Evolutionary conservation across 2,888 invertebrate genomes (phyloP), one percentile per base, ranked within the genome.

Genomic region (Melanostoma scalare): DNA sequence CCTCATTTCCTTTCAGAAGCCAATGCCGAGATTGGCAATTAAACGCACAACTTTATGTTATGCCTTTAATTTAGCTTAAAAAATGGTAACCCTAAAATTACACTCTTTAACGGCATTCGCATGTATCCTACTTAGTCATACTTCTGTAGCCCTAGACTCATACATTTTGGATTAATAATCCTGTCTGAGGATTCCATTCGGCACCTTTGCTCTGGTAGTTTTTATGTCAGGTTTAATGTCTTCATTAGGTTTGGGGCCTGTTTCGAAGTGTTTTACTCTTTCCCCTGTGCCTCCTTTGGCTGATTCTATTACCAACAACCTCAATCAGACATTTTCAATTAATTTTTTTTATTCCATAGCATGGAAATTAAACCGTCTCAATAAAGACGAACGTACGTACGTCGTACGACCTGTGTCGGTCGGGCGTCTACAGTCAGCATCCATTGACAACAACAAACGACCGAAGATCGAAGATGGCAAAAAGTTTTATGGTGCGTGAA

Each of bases 301-400:
- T 20, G 20, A 20, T 20, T 20, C 20, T 20, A 20, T 20, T 20
- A 20, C 20, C 20, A 20, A 20, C 20, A 42, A 8, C 20, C 73
- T 74, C 79, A 79, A 84, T 84, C 84, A 84, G 73, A 79, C 79
- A 67, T 69, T 84, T 84, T 84, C 84, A 84, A 84, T 84, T 84
- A 84, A 84, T 79, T 84, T 84, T 84, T 79, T 79, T 84, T 20
- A 20, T 65, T 50, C 44, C 61, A 50, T 60, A 6, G 58, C 56
- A 78, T 71, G 79, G 65, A 79, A 84, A 84, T 79, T 74, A 75
- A 84, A 71, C 61, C 71, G 65, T 20, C 10, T 65, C 78, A 56
- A 58, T 73, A 75, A 63, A 63, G 53, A 48, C 42, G 46, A 46
- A 46, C 50, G 38, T 60, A 61, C 73, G 60, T 63, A 50, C 6